These are phyloP conservation scores for Alaudala cheleensis DNA, from an alignment of 2,113 vertebrate species.

Conservation along the genomic window DNA sequence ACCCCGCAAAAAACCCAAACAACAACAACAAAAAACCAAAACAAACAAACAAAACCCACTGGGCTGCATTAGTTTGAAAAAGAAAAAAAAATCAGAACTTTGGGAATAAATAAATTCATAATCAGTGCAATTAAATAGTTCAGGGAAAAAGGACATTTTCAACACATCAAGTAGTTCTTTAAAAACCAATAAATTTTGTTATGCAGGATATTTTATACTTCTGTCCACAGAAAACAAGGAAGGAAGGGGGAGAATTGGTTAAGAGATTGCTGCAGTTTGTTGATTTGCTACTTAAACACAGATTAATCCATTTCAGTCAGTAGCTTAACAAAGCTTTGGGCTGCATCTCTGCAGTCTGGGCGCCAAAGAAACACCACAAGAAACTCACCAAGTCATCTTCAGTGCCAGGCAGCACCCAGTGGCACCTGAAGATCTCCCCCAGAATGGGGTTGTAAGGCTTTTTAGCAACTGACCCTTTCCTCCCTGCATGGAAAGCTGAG, in stretches of 20 bases:
- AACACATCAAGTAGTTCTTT: not conserved
- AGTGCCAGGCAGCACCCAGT: constrained; percentile 86
- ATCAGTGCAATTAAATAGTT: not conserved
- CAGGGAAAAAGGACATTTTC: not conserved
- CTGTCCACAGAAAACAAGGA: not conserved
- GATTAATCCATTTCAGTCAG: not conserved
- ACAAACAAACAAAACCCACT: too few species aligned
- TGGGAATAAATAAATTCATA: not conserved
- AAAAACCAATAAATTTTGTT: not conserved
- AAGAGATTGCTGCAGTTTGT: not conserved
- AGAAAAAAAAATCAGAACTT: not conserved
- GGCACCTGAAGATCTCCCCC: constrained; percentile 96
- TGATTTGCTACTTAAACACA: not conserved
- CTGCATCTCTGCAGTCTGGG: not conserved
- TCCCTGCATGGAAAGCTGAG: constrained; percentile 97
- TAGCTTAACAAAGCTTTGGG: not conserved
- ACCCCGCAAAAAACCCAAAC: not conserved
- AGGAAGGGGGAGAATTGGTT: not conserved
- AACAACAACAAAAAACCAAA: not conserved
- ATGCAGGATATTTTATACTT: not conserved
- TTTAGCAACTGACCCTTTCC: constrained; percentile 98
- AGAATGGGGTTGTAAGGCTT: constrained; percentile 98
- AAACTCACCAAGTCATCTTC: constrained; percentile 83
- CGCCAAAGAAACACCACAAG: not conserved
- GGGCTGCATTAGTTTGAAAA: not conserved